A percentile compares a stretch with the other conserved stretches of the same genome.
Evolutionary conservation across 2,888 invertebrate genomes (phyloP).

Genomic region (Ormyrus nitidulus): DNA sequence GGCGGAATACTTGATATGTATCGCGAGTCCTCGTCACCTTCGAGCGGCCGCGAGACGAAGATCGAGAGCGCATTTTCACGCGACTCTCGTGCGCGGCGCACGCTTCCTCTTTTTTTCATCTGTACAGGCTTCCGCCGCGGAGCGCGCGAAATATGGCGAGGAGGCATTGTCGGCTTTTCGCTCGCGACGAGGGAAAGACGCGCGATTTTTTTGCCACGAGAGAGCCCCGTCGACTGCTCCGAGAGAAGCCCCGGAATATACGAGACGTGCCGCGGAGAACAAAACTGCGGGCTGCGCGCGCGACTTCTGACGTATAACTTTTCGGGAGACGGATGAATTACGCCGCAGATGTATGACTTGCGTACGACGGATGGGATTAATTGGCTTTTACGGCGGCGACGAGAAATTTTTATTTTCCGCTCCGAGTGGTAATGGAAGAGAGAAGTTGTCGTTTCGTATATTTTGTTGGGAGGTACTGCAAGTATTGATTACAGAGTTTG

Average conservation of each 20-base stretch:
- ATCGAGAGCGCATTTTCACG: constrained; percentile 21
- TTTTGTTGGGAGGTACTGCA: too few species aligned
- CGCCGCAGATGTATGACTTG: too few species aligned
- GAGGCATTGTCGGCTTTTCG: constrained; percentile 24
- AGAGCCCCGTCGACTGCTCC: neutral
- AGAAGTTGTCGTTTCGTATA: too few species aligned
- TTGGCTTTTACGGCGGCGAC: too few species aligned
- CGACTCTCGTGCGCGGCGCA: neutral
- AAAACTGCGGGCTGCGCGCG: neutral
- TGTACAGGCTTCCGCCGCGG: neutral
- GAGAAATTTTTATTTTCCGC: too few species aligned
- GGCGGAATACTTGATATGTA: constrained; percentile 36
- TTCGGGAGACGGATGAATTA: too few species aligned
- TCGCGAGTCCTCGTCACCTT: constrained; percentile 29
- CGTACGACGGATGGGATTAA: too few species aligned
- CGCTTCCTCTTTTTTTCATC: constrained; percentile 10
- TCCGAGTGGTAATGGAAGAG: too few species aligned
- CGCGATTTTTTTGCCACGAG: constrained; percentile 21
- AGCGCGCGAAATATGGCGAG: constrained; percentile 13
- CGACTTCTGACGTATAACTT: neutral
- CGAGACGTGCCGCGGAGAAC: neutral
- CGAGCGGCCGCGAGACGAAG: constrained; percentile 7
- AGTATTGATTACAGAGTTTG: too few species aligned
- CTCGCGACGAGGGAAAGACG: neutral
- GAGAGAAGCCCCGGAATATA: neutral